These are phyloP conservation scores for Ophonus ardosiacus DNA, from an alignment of 2,888 invertebrate species.

Conservation along the genomic window DNA sequence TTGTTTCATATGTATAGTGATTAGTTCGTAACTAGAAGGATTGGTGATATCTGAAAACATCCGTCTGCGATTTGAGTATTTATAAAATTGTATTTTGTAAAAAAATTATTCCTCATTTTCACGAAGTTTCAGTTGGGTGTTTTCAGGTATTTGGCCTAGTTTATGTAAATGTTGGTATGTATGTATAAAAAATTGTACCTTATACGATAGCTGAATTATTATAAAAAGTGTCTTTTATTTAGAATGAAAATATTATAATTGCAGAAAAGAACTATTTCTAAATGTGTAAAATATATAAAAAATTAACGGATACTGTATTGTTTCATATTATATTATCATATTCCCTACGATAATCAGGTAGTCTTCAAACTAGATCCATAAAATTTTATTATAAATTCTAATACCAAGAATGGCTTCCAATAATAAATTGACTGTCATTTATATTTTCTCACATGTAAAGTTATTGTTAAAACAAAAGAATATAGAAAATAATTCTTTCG, in stretches of 20 bases:
- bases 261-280: constrained; percentile 75
- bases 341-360: neutral
- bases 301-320: constrained; percentile 65
- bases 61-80: constrained; percentile 15
- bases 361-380: too few relatives aligned
- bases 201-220: constrained; percentile 64
- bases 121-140: constrained; percentile 38
- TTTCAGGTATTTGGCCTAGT: constrained; percentile 51
- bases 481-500: too few relatives aligned
- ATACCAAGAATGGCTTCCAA: too few relatives aligned
- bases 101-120: constrained; percentile 27
- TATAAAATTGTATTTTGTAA: constrained; percentile 21
- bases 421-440: too few relatives aligned
- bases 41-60: constrained; percentile 50
- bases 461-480: too few relatives aligned
- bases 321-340: neutral
- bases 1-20: constrained; percentile 63
- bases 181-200: constrained; percentile 64
- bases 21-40: constrained; percentile 59
- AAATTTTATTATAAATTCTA: too few relatives aligned
- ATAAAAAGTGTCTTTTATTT: constrained; percentile 73
- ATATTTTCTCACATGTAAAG: too few relatives aligned
- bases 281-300: constrained; percentile 75
- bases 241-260: constrained; percentile 74
- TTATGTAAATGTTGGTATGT: constrained; percentile 64